A percentile compares a stretch with the other conserved stretches of the same genome.
These are phyloP conservation scores for Schizopygopsis pylzovi DNA, from an alignment of 2,797 vertebrate genomes.

Conservation along the genomic window DNA sequence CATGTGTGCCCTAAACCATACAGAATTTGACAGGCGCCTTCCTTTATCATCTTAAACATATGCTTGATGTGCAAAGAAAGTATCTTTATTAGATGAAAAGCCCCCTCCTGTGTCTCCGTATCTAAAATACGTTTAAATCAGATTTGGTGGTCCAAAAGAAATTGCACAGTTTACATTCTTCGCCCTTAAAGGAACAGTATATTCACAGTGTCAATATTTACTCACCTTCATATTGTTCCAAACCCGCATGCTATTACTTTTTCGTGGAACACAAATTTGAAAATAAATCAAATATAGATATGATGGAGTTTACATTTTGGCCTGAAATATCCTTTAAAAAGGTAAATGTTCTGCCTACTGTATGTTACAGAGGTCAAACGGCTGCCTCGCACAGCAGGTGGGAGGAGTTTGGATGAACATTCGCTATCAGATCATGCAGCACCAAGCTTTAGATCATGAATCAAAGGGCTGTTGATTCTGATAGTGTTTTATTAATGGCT, in stretches of 20 bases:
- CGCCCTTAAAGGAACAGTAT: background rate
- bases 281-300: background rate
- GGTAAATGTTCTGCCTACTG: background rate
- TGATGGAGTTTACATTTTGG: background rate
- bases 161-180: background rate
- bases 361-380: conserved; percentile 6
- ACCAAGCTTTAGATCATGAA: conserved; percentile 48
- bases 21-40: background rate
- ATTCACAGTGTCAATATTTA: background rate
- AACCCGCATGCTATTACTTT: background rate
- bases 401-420: conserved; percentile 16
- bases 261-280: no score
- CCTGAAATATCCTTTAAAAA: background rate
- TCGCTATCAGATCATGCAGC: conserved; percentile 45
- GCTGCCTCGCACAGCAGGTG: background rate
- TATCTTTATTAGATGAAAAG: conserved; percentile 9
- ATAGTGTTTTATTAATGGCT: conserved; percentile 57
- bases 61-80: conserved; percentile 11
- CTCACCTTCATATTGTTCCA: background rate
- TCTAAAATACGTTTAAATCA: background rate
- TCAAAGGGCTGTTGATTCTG: conserved; percentile 47
- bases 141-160: background rate
- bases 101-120: background rate
- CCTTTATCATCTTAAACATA: conserved; percentile 3
- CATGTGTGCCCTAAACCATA: conserved; percentile 12